Base-by-base conservation (phyloP, 1,140 invertebrate genomes). In the Arctopsyche grandis region DNA sequence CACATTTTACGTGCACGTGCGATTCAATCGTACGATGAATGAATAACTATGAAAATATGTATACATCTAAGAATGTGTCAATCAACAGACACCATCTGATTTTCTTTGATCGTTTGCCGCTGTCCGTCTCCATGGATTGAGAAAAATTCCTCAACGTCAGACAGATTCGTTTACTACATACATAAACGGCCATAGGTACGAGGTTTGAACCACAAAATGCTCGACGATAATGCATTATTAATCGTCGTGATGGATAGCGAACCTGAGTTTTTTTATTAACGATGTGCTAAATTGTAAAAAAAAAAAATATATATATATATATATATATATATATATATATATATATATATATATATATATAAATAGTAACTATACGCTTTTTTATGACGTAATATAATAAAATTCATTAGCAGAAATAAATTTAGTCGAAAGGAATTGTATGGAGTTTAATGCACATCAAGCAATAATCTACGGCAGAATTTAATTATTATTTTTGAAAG, bases 201-300 rank as follows among this genome's bases (percentile, higher is more conserved):
- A 52, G 16, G 12, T 52, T 52, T 52, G 48, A 52, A 38, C 29
- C 29, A 38, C 29, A 7, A 38, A 38, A 38, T 5, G 26, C 26
- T 26, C n/a, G 21, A 66, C 24, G 63, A 66, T 66, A 66, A 66
- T 66, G 63, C 63, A 22, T 24, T 66, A 66, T 66, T 60, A 60
- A 60, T 60, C 56, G 19, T 66, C 24, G 21, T 12, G 22, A 12
- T 0, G 63, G 21, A 26, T 4, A 12, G 9, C 12, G 24, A 26
- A 14, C 24, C 26, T 66, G 12, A 66, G 26, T 26, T 22, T 26
- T 66, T 66, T 9, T 16, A 14, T 38, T 38, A 38, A 38, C 29
- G 29, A 38, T 38, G 29, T 38, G 29, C 29, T 38, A 38, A 38
- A 38, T 4, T 7, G 29, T 1, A 1, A 38, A 38, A 38, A 38